Base-by-base conservation (phyloP, 2,113 vertebrate genomes). In the Cyprinus carpio region DNA sequence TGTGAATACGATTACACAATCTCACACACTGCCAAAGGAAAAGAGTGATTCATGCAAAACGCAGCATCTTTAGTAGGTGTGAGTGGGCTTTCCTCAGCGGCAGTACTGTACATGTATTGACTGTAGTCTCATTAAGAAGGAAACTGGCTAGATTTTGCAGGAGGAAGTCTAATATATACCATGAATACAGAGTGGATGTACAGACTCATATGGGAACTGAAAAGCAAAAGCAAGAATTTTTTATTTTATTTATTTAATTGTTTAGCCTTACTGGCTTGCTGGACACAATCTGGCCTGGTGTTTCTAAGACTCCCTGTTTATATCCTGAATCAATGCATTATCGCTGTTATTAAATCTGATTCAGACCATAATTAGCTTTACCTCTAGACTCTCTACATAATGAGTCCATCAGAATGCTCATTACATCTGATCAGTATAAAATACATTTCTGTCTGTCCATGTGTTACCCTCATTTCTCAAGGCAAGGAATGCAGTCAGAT, bases 361-460 rank as follows among this genome's bases (percentile, higher is more conserved):
- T 90, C 56, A 75, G 76, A 76, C 31, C 71, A 54, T 86, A 87
- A 90, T 88, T 87, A 83, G 12, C 64, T 82, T 71, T 40, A 78
- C 72, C 75, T 65, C 23, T 13, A 75, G 79, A 81, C 40, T 20
- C 51, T 64, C 25, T 83, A 46, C 25, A 74, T 85, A 81, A 82
- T 82, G 60, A 78, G 82, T 65, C 40, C 79, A 84, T 84, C 82
- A 88, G 51, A 15, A 69, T 67, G 84, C 60, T 79, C 46, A 75
- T 83, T 76, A 82, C 62, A 65, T 80, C 51, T 84, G 34, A 81
- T 86, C 62, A 69, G 29, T 43, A 75, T 67, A 16, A 79, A 87
- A 76, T 46, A 43, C 23, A 79, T 83, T 78, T 83, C 75, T 49
- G 75, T 77, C 77, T 40, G 69, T 29, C 56, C 23, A 78, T 79